Conservation (phyloP, 2,113 vertebrate species). For the Zapus hudsonius region DNA sequence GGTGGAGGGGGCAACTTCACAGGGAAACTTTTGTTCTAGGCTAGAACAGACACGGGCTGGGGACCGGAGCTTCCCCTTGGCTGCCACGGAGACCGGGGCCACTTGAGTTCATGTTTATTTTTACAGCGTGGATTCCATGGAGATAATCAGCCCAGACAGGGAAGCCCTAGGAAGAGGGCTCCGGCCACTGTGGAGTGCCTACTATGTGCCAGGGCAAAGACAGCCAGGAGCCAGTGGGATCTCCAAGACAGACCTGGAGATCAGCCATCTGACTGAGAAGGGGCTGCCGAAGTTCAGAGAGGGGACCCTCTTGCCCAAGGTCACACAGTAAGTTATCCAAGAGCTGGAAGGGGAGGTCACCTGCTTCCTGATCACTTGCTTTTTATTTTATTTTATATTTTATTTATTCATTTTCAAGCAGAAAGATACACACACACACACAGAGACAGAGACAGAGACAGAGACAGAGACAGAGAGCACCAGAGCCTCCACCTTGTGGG, state of each 20-base stretch:
- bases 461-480: too few species aligned
- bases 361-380: background rate
- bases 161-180: conserved; percentile 60
- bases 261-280: background rate
- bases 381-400: too few species aligned
- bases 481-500: too few species aligned
- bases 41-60: conserved; percentile 78
- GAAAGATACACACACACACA: too few species aligned
- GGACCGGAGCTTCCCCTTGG: conserved; percentile 79
- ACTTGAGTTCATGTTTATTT: conserved; percentile 89
- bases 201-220: conserved; percentile 61
- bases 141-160: conserved; percentile 81
- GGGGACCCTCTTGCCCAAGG: background rate
- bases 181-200: background rate
- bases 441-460: too few species aligned
- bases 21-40: conserved; percentile 82
- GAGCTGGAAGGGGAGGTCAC: background rate
- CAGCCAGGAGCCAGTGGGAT: background rate
- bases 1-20: conserved; percentile 68
- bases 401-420: too few species aligned
- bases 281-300: background rate
- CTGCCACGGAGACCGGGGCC: conserved; percentile 84
- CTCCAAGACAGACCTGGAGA: background rate
- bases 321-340: background rate
- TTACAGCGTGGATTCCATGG: conserved; percentile 84